Conservation (phyloP, 2,888 invertebrate species). For the Corythucha ciliata region DNA sequence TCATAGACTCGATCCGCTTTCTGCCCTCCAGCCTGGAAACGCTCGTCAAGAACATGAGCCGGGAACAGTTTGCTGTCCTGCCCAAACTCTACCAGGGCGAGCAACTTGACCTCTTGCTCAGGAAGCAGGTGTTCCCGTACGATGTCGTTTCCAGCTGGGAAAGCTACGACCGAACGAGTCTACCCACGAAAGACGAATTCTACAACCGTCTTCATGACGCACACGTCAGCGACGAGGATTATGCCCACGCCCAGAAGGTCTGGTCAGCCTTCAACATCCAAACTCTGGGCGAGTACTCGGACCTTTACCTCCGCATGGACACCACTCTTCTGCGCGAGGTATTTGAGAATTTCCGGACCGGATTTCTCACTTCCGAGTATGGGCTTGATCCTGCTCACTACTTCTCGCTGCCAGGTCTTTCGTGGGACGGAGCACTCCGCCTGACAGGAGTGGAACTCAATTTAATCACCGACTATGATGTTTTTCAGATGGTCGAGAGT, state of each 20-base stretch:
- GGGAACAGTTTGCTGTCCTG: too few relatives aligned
- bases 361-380: constrained; percentile 6
- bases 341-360: constrained; percentile 40
- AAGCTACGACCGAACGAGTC: constrained; percentile 9
- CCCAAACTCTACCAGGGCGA: too few relatives aligned
- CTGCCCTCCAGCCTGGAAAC: background rate
- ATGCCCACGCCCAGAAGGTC: constrained; percentile 38
- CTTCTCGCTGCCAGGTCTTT: constrained; percentile 36
- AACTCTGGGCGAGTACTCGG: constrained; percentile 39
- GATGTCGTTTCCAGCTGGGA: constrained; percentile 27
- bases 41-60: background rate
- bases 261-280: constrained; percentile 38
- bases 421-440: constrained; percentile 37
- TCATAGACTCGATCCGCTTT: background rate
- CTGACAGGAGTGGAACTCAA: constrained; percentile 33
- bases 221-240: constrained; percentile 35
- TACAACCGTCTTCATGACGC: constrained; percentile 30
- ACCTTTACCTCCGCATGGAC: constrained; percentile 40
- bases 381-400: constrained; percentile 38
- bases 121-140: constrained; percentile 34
- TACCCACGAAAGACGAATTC: constrained; percentile 34
- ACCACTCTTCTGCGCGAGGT: constrained; percentile 39
- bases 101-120: too few relatives aligned
- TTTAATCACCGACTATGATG: constrained; percentile 24
- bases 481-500: constrained; percentile 4